Evolutionary conservation across 2,113 vertebrate species (phyloP), one percentile per base, ranked within the genome.

Genomic region (Sylvia atricapilla): DNA sequence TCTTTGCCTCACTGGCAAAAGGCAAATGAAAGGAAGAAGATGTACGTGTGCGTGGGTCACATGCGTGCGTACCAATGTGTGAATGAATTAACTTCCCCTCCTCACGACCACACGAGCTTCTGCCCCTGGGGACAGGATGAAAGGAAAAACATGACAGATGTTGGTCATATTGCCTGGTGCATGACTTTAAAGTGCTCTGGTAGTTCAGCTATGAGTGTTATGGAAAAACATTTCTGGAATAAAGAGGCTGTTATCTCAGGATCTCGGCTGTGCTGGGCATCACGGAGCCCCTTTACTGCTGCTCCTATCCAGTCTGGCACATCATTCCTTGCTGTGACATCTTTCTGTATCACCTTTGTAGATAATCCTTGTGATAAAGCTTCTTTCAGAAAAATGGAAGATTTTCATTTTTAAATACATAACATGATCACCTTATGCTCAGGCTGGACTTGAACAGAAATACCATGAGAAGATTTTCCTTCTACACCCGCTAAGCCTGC

Each of bases 351-450:
- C 81, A 73, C 37, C 73, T 97, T 90, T 96, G 79, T 87, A 93
- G 96, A 96, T 87, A 84, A 95, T 85, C 53, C 77, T 73, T 92
- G 73, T 94, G 92, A 95, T 94, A 92, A 96, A 93, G 5, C 47
- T 96, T 25, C 72, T 62, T 87, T 78, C 62, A 87, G 80, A 89
- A 94, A 96, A 89, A 92, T 17, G 16, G 68, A 76, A 81, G 56
- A 17, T 92, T 95, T 95, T 89, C 2, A 46, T 89, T 96, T 96
- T 92, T 79, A 91, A 84, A 96, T 73, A 79, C 30, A 18, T 78
- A 76, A 76, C 0, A 1, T 75, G 93, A 92, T 92, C 79, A 75
- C 52, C 58, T 43, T 93, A 53, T 90, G 86, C 90, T 56, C 62
- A 62, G 30, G 53, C 86, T 80, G 77, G 80, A 79, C 79, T 84